Percentiles rank a stretch among this genome's conserved stretches.
These are phyloP conservation scores for Lycodopsis pacificus DNA, from an alignment of 2,797 vertebrate genomes.

Conservation along the genomic window DNA sequence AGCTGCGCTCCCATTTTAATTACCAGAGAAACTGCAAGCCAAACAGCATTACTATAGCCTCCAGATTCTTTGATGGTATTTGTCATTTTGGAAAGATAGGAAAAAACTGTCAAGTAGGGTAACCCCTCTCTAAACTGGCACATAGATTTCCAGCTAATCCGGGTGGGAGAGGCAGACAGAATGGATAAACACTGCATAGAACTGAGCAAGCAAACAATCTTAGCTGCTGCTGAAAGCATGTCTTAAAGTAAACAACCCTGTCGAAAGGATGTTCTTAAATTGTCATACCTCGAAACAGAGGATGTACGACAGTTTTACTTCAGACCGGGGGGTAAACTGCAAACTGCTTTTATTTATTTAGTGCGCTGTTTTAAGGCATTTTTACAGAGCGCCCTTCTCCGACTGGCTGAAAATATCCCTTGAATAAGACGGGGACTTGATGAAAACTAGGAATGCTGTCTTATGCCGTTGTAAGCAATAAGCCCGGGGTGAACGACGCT, in stretches of 20 bases:
- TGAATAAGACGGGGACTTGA: conserved; percentile 53
- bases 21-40: conserved; percentile 78
- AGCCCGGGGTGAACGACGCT: conserved; percentile 75
- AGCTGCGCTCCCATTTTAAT: conserved; percentile 78
- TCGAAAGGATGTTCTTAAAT: conserved; percentile 50
- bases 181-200: conserved; percentile 68
- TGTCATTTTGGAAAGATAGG: conserved; percentile 68
- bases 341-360: conserved; percentile 75
- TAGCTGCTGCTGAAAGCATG: conserved; percentile 58
- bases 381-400: conserved; percentile 52
- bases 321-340: conserved; percentile 19
- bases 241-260: conserved; percentile 66
- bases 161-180: conserved; percentile 56
- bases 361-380: conserved; percentile 62
- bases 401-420: conserved; percentile 57
- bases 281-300: conserved; percentile 43
- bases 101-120: conserved; percentile 68
- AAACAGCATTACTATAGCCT: conserved; percentile 65
- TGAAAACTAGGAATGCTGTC: conserved; percentile 28
- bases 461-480: conserved; percentile 75
- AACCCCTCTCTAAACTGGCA: conserved; percentile 66
- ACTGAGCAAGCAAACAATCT: conserved; percentile 75
- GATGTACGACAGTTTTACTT: conserved; percentile 50
- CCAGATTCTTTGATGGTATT: conserved; percentile 60
- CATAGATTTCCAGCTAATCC: conserved; percentile 72